Evolutionary conservation across 2,113 vertebrate genomes (phyloP).

Genomic region (Saccopteryx bilineata): DNA sequence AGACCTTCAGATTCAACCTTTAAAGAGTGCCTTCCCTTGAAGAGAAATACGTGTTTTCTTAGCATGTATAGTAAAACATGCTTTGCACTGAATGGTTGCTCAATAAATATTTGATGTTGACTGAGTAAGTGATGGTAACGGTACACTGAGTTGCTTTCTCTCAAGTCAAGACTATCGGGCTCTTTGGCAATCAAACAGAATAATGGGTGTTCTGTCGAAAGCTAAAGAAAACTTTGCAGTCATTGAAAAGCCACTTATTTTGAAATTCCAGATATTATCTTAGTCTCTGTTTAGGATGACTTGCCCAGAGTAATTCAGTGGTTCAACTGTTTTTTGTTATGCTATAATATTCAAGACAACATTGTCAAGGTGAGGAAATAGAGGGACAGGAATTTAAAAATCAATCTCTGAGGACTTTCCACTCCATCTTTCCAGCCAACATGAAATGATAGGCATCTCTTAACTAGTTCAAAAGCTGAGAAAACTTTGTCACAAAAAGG

Average conservation of each 20-base stretch:
- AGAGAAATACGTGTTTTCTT: slow-evolving; percentile 32
- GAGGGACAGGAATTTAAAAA: slow-evolving; percentile 28
- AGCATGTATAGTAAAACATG: background rate
- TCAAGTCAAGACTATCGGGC: background rate
- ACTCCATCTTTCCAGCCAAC: background rate
- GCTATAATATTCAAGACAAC: slow-evolving; percentile 2
- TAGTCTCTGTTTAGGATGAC: background rate
- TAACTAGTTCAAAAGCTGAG: background rate
- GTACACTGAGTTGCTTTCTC: slow-evolving; percentile 34
- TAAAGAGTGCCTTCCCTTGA: background rate
- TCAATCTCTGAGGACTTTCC: background rate
- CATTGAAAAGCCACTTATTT: slow-evolving; percentile 16
- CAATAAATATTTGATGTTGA: slow-evolving; percentile 42
- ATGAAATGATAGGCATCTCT: background rate
- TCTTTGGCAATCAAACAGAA: slow-evolving; percentile 4
- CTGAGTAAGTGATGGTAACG: background rate
- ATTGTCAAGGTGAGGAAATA: slow-evolving; percentile 24
- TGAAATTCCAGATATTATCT: background rate
- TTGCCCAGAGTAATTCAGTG: slow-evolving; percentile 18
- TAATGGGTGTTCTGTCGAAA: background rate
- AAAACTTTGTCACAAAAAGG: too few relatives aligned
- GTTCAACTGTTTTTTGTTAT: background rate
- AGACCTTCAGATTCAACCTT: background rate
- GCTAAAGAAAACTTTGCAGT: background rate
- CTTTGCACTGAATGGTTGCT: slow-evolving; percentile 6